A percentile compares a stretch with the other conserved stretches of the same genome.
Evolutionary conservation across 1,140 invertebrate species (phyloP).

Genomic region (Cheumatopsyche charites): DNA sequence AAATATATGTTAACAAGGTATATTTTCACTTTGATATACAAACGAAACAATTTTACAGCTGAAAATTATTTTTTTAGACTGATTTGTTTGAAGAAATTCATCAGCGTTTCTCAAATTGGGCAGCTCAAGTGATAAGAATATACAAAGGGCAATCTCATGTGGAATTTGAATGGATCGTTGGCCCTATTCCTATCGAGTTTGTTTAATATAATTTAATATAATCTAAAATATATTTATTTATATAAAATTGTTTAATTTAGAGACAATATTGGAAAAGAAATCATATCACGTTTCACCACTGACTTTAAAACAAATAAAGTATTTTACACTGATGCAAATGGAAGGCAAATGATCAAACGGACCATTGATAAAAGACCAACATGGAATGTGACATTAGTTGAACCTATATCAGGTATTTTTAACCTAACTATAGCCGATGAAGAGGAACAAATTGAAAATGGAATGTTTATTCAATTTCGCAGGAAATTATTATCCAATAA

Average conservation of each 20-base stretch:
- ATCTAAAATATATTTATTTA: not conserved
- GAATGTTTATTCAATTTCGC: slow-evolving; percentile 39
- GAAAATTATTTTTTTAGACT: slow-evolving; percentile 61
- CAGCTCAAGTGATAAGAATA: slow-evolving; percentile 80
- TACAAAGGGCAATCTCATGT: slow-evolving; percentile 71
- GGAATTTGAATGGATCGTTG: slow-evolving; percentile 93
- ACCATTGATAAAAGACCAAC: slow-evolving; percentile 75
- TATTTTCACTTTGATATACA: not conserved
- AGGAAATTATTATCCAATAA: slow-evolving; percentile 93
- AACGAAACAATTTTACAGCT: not conserved
- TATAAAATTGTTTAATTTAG: slow-evolving; percentile 40
- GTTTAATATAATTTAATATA: slow-evolving; percentile 45
- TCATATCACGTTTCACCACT: slow-evolving; percentile 75
- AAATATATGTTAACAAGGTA: slow-evolving; percentile 51
- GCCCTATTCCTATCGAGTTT: slow-evolving; percentile 87
- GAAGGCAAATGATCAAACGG: slow-evolving; percentile 83
- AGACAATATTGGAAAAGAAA: slow-evolving; percentile 80
- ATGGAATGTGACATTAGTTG: slow-evolving; percentile 70
- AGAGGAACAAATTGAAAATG: no score
- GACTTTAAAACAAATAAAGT: slow-evolving; percentile 67
- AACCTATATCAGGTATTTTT: slow-evolving; percentile 76
- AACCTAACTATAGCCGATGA: no score
- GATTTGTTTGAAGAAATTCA: slow-evolving; percentile 82
- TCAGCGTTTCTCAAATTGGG: slow-evolving; percentile 72
- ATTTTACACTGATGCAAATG: slow-evolving; percentile 96